These are phyloP conservation scores for Vesta saturnalis DNA, from an alignment of 2,888 invertebrate species.

Conservation along the genomic window DNA sequence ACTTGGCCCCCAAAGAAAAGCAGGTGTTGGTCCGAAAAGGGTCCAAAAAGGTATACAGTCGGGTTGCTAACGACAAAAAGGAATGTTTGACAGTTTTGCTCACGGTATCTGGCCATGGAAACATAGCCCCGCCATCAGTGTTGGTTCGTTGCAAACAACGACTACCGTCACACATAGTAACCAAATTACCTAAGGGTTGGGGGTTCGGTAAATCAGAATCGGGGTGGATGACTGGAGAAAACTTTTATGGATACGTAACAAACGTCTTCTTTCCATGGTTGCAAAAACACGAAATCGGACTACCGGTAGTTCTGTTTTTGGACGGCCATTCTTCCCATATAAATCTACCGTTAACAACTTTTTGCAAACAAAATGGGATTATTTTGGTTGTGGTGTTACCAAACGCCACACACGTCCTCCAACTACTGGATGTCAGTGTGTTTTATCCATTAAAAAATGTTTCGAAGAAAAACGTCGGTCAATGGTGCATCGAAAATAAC, in stretches of 20 bases:
- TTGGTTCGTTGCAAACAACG: slow-evolving; percentile 1
- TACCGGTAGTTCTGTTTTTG: slow-evolving; percentile 57
- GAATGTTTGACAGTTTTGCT: not conserved
- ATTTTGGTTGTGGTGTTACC: not conserved
- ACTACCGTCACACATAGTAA: not conserved
- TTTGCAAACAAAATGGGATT: not conserved
- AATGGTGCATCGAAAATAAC: not conserved
- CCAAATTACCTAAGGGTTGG: not conserved
- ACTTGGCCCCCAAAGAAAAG: not conserved
- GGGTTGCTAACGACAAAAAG: no score
- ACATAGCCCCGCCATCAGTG: not conserved
- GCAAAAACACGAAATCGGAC: slow-evolving; percentile 46
- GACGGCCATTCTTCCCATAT: slow-evolving; percentile 58
- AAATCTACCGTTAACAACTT: slow-evolving; percentile 44
- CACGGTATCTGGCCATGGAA: not conserved
- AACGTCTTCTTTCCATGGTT: slow-evolving; percentile 35
- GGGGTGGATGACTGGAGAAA: not conserved
- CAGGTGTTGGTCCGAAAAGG: no score
- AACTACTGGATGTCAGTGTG: not conserved
- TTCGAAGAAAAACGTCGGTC: not conserved
- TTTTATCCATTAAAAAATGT: not conserved
- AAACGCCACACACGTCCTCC: no score
- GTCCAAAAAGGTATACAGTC: no score
- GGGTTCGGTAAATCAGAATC: not conserved
- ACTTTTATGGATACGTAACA: not conserved